Percentiles rank a stretch among this genome's conserved stretches.
phyloP scores from a whole-genome alignment of 1,140 invertebrate species.

The Philopotamus ludificatus region DNA sequence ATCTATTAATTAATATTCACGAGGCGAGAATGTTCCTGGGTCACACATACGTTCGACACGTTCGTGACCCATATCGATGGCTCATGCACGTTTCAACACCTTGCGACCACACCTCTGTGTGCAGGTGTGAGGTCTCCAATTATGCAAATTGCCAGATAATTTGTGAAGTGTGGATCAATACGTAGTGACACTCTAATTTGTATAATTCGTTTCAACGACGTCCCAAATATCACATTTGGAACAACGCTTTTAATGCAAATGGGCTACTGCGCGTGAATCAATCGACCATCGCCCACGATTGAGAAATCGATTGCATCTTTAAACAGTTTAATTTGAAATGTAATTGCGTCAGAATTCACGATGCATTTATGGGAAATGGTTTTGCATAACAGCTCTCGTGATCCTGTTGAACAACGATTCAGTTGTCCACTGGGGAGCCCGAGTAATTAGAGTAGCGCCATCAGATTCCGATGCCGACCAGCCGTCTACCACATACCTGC shows the following conservation, averaged over 20 bases:
- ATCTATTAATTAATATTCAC: not conserved
- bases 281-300: no score
- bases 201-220: not conserved
- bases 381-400: not conserved
- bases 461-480: constrained; percentile 20
- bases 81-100: no score
- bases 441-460: constrained; percentile 28
- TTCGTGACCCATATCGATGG: constrained; percentile 8
- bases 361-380: not conserved
- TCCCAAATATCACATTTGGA: not conserved
- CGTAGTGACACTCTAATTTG: not conserved
- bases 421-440: not conserved
- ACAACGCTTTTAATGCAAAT: not conserved
- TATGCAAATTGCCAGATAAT: constrained; percentile 19
- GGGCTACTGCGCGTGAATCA: not conserved
- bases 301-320: no score
- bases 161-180: not conserved
- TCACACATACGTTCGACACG: no score
- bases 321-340: no score
- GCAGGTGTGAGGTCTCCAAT: constrained; percentile 18
- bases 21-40: no score
- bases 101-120: constrained; percentile 11
- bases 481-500: constrained; percentile 28
- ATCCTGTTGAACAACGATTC: not conserved
- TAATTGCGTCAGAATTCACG: not conserved